A percentile compares a stretch with the other conserved stretches of the same genome.
phyloP scores from a whole-genome alignment of 2,888 invertebrate genomes.

The Microplitis deprimator region DNA sequence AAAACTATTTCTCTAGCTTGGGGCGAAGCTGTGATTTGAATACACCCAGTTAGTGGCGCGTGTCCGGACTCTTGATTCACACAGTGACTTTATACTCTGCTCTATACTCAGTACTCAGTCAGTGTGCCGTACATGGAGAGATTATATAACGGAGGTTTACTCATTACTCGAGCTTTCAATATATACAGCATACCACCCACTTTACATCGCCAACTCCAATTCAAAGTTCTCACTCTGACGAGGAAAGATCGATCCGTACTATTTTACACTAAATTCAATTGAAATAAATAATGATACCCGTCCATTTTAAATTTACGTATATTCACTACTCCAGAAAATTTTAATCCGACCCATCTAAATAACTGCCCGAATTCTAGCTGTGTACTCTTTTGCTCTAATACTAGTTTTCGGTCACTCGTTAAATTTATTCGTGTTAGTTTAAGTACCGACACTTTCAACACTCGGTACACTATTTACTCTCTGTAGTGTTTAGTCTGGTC shows the following conservation, averaged over 20 bases:
- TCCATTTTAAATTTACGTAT: constrained; percentile 29
- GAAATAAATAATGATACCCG: constrained; percentile 37
- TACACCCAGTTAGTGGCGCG: constrained; percentile 70
- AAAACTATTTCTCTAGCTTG: constrained; percentile 68
- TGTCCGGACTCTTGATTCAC: constrained; percentile 62
- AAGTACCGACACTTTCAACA: not conserved
- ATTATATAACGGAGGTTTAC: constrained; percentile 41
- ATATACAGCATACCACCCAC: constrained; percentile 8
- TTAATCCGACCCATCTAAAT: constrained; percentile 11
- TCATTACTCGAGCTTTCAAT: constrained; percentile 52
- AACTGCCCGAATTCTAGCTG: not conserved
- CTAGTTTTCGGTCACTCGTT: constrained; percentile 9
- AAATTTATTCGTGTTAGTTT: constrained; percentile 19
- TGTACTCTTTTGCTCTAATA: not conserved
- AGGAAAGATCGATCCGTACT: constrained; percentile 38
- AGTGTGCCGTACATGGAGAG: not conserved
- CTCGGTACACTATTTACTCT: not conserved
- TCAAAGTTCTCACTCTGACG: constrained; percentile 13
- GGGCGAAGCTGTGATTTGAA: constrained; percentile 68
- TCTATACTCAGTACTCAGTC: constrained; percentile 17
- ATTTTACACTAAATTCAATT: constrained; percentile 30
- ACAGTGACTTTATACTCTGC: constrained; percentile 28
- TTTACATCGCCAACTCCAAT: not conserved
- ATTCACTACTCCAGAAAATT: constrained; percentile 19
- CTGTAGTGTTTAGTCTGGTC: not conserved